Conservation (phyloP, 2,797 vertebrate species). For the Masticophis lateralis region DNA sequence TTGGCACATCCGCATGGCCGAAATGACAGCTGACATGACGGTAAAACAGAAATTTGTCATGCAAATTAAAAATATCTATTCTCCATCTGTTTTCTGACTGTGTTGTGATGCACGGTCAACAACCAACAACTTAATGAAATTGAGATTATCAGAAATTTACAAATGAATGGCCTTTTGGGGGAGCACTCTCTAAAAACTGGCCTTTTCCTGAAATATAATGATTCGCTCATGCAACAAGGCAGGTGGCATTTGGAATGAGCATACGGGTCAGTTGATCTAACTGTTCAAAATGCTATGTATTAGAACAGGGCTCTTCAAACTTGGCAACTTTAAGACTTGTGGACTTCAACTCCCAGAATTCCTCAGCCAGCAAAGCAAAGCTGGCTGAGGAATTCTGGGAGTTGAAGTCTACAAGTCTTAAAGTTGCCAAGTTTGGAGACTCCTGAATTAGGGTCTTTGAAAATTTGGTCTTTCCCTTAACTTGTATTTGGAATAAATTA, state of each 20-base stretch:
- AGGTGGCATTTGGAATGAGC: constrained; percentile 32
- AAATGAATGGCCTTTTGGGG: neutral
- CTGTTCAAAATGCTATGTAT: neutral
- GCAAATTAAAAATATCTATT: neutral
- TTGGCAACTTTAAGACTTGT: too few species aligned
- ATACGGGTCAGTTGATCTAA: constrained; percentile 41
- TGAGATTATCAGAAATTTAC: neutral
- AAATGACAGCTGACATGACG: neutral
- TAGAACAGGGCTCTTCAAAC: neutral
- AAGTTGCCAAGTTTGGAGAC: too few species aligned
- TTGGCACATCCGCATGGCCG: neutral
- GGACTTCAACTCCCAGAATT: too few species aligned
- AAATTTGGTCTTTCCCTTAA: constrained; percentile 19
- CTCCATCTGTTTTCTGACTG: neutral
- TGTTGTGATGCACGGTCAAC: neutral
- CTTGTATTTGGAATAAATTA: neutral
- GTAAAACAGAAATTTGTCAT: neutral
- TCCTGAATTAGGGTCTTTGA: constrained; percentile 4
- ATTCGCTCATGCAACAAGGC: constrained; percentile 11
- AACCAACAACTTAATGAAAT: neutral
- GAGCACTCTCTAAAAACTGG: neutral
- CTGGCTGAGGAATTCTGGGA: too few species aligned
- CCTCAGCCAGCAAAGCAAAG: too few species aligned
- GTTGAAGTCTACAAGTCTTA: too few species aligned
- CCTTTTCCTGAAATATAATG: neutral